Evolutionary conservation across 2,888 invertebrate genomes (phyloP).

Genomic region (Andrena praecox): DNA sequence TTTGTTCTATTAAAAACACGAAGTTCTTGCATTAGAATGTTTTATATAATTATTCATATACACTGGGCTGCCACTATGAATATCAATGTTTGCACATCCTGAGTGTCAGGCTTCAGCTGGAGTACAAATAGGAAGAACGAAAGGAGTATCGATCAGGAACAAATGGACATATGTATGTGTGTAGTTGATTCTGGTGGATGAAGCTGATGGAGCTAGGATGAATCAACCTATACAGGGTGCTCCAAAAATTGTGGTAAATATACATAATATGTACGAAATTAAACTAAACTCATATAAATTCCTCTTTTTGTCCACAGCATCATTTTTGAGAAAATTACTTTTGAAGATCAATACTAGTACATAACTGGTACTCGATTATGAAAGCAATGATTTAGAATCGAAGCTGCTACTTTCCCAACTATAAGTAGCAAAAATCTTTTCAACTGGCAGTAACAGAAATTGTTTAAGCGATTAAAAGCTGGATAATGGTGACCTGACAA

Average conservation of each 20-base stretch:
- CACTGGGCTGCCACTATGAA: neutral
- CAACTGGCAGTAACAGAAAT: too few species aligned
- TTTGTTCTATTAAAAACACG: neutral
- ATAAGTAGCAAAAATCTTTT: too few species aligned
- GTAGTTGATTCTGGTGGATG: conserved; percentile 14
- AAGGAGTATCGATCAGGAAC: conserved; percentile 31
- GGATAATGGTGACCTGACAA: too few species aligned
- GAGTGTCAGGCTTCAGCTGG: neutral
- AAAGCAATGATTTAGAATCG: neutral
- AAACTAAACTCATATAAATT: neutral
- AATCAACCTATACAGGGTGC: neutral
- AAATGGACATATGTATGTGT: conserved; percentile 18
- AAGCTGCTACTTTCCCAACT: too few species aligned
- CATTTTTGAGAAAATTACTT: neutral
- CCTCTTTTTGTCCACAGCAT: neutral
- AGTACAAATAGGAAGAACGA: conserved; percentile 23
- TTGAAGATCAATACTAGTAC: neutral
- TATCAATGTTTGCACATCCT: neutral
- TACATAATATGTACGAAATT: neutral
- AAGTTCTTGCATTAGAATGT: neutral
- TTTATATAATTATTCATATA: neutral
- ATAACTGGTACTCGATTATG: neutral
- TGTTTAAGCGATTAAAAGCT: too few species aligned
- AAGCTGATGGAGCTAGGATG: neutral
- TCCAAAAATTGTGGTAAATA: neutral